Evolutionary conservation across 2,113 vertebrate genomes (phyloP), one percentile per base, ranked within the genome.

Genomic region (Podocnemis expansa): DNA sequence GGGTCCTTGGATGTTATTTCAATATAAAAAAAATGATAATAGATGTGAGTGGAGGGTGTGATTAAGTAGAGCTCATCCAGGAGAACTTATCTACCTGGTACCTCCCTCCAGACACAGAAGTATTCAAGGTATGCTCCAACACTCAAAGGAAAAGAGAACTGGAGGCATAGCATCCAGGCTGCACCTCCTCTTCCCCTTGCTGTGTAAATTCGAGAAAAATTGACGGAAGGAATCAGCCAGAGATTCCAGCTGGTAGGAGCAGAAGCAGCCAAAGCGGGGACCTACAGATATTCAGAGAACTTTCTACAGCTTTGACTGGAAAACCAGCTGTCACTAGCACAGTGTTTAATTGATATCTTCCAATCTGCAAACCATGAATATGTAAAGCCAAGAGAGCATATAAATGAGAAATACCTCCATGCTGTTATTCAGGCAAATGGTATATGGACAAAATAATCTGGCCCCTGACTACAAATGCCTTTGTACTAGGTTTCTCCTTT

Each of bases 21-120:
- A 31, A 0, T 27, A 8, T 0, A 17, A 76, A 52, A 2, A 24
- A 31, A 78, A 45, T 27, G 13, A 27, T 2, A 70, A 19, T 70
- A 10, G n/a, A 9, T 2, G n/a, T 38, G 10, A 5, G 17, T 34
- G 19, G 10, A 70, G 10, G 10, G 19, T 70, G 5, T 70, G 16
- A 70, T 70, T 38, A 70, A 67, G n/a, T 70, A 5, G 17, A n/a
- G n/a, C 63, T 34, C 8, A 14, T 19, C 17, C 2, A 38, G n/a
- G 38, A 4, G n/a, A 19, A 70, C 16, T 38, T 22, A n/a, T 70
- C 21, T 9, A 4, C 14, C 34, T 34, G 34, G 27, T 31, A 31
- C 58, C 58, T 63, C 14, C 29, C 58, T 34, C 29, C 58, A 70
- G 63, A 70, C n/a, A 8, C 19, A 70, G n/a, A 70, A 38, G 34